phyloP scores from a whole-genome alignment of 2,797 vertebrate genomes.

The Psittacula echo region DNA sequence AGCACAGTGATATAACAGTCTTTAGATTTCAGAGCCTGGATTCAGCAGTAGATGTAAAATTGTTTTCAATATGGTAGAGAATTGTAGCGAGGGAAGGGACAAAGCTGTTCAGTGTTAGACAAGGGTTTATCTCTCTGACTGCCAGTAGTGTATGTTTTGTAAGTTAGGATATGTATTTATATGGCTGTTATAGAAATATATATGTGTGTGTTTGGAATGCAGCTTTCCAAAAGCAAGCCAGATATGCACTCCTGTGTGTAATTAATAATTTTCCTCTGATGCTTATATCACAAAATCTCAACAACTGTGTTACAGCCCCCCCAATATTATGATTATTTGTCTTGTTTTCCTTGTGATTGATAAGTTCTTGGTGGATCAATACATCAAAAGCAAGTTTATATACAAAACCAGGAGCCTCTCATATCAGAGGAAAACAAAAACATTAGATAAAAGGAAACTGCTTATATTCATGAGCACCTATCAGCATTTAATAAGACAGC shows the following conservation, averaged over 20 bases:
- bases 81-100: background rate
- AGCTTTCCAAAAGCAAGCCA: conserved; percentile 25
- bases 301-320: background rate
- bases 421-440: background rate
- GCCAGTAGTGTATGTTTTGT: background rate
- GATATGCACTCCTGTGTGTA: background rate
- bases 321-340: background rate
- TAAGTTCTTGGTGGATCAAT: background rate
- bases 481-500: conserved; percentile 17
- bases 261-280: background rate
- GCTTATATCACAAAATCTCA: background rate
- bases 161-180: conserved; percentile 8
- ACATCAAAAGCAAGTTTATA: background rate
- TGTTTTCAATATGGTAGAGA: background rate
- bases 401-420: background rate
- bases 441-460: conserved; percentile 4
- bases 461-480: conserved; percentile 6
- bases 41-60: background rate
- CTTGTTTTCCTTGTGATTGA: background rate
- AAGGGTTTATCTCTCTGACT: conserved; percentile 29
- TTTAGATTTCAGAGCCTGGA: background rate
- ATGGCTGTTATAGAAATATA: background rate
- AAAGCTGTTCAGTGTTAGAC: conserved; percentile 18
- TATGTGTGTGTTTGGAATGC: background rate
- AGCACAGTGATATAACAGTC: background rate